Evolutionary conservation across 2,113 vertebrate species (phyloP), one percentile per base, ranked within the genome.

Genomic region (Machaerirhynchus nigripectus): DNA sequence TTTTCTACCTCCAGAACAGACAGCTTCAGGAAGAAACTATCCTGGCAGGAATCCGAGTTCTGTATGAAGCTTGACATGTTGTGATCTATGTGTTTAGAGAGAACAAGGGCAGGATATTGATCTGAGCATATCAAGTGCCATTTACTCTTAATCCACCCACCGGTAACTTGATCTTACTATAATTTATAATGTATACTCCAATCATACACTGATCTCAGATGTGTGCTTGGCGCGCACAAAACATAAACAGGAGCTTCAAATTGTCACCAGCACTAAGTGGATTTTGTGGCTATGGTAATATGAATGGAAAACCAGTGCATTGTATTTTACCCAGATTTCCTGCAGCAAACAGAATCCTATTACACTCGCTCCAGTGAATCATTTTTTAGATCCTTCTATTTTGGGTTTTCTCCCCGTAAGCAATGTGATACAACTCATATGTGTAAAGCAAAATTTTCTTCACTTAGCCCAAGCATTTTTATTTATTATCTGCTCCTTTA

Each of bases 401-500:
- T 84, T 3, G 4, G 23, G 46, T 71, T 88, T 90, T 95, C 14
- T 77, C 14, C 46, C 57, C 0, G 0, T 53, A 81, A 93, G 64
- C 67, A 75, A 82, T 26, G 26, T 67, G 37, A 75, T 95, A 40
- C 18, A 84, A 74, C 27, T 82, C 35, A 33, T 89, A 53, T 65
- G 33, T 31, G 47, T 61, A 67, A 91, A 84, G 49, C 6, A 92
- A 90, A 74, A 69, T 75, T 76, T 95, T 80, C 79, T 90, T 82
- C 6, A 6, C 33, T 80, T 93, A 80, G 16, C 16, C n/a, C 33
- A 76, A 76, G 21, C 5, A 18, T 61, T 81, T 69, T 61, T 77
- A 46, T 87, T 93, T 85, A 65, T 89, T 96, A 93, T 85, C 49
- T 59, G 33, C 39, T 46, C 61, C 44, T 97, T 96, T 89, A 80